Conservation (phyloP, 1,140 invertebrate genomes). For the Phocides pigmalion region DNA sequence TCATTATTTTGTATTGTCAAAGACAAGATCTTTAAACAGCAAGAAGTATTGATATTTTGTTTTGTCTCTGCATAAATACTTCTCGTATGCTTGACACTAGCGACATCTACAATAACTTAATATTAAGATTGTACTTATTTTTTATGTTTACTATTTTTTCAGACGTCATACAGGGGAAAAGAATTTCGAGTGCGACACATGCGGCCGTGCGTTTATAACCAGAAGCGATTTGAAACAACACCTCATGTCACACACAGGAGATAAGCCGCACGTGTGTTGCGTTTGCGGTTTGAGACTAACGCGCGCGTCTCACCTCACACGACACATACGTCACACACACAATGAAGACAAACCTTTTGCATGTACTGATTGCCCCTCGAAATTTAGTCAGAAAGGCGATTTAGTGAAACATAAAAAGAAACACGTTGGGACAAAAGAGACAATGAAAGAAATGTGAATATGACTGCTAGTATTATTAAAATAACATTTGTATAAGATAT, state of each 20-base stretch:
- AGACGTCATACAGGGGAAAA: slow-evolving; percentile 86
- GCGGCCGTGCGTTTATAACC: slow-evolving; percentile 75
- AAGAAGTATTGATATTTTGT: no score
- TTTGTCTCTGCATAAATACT: no score
- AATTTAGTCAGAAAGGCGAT: slow-evolving; percentile 48
- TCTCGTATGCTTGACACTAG: no score
- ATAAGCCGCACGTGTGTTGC: slow-evolving; percentile 86
- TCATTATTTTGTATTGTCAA: no score
- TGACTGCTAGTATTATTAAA: slow-evolving; percentile 3
- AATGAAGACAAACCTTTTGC: slow-evolving; percentile 43
- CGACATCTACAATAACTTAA: no score
- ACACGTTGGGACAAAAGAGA: slow-evolving; percentile 29
- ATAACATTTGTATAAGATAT: no score
- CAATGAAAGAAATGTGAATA: no score
- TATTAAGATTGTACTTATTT: no score
- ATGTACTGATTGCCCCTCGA: slow-evolving; percentile 45
- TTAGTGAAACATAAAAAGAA: slow-evolving; percentile 51
- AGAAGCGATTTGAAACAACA: slow-evolving; percentile 84
- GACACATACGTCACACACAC: slow-evolving; percentile 67
- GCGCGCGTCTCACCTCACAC: slow-evolving; percentile 68
- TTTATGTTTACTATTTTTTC: no score
- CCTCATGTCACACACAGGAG: slow-evolving; percentile 86
- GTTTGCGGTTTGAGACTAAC: slow-evolving; percentile 86
- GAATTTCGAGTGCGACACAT: slow-evolving; percentile 84
- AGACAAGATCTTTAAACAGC: no score